Conservation (phyloP, 2,888 invertebrate genomes). For the Nycteola revayana region DNA sequence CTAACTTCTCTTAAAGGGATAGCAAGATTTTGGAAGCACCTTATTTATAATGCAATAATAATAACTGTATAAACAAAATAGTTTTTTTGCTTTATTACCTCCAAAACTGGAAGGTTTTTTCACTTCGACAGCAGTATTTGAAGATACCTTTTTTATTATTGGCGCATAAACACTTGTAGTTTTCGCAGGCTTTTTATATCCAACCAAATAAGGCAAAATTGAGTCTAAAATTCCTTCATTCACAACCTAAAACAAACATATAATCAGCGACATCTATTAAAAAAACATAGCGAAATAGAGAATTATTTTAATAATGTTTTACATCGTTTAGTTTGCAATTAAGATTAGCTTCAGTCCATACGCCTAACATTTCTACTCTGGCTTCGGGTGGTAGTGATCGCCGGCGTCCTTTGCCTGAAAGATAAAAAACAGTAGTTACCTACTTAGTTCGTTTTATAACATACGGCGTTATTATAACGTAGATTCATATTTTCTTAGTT, state of each 20-base stretch:
- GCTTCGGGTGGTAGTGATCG: constrained; percentile 55
- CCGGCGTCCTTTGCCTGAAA: constrained; percentile 46
- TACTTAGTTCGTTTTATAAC: no score
- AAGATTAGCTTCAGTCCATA: constrained; percentile 75
- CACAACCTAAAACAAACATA: constrained; percentile 82
- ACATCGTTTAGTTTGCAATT: constrained; percentile 79
- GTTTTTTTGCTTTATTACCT: no score
- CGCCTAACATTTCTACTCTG: constrained; percentile 71
- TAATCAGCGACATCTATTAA: neutral
- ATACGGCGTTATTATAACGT: no score
- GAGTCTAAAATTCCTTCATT: constrained; percentile 92
- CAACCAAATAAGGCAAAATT: constrained; percentile 88
- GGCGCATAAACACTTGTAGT: constrained; percentile 78
- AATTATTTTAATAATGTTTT: constrained; percentile 25
- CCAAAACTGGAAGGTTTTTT: constrained; percentile 79
- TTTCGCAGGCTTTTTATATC: constrained; percentile 77
- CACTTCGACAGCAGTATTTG: constrained; percentile 53
- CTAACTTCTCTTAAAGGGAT: no score
- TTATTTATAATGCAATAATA: no score
- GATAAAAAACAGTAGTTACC: no score
- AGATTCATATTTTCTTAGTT: no score
- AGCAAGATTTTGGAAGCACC: no score
- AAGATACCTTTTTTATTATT: constrained; percentile 75
- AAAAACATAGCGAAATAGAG: neutral
- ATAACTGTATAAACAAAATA: no score